A percentile compares a stretch with the other conserved stretches of the same genome.
These are phyloP conservation scores for Mechanitis messenoides DNA, from an alignment of 2,888 invertebrate genomes.

Conservation along the genomic window DNA sequence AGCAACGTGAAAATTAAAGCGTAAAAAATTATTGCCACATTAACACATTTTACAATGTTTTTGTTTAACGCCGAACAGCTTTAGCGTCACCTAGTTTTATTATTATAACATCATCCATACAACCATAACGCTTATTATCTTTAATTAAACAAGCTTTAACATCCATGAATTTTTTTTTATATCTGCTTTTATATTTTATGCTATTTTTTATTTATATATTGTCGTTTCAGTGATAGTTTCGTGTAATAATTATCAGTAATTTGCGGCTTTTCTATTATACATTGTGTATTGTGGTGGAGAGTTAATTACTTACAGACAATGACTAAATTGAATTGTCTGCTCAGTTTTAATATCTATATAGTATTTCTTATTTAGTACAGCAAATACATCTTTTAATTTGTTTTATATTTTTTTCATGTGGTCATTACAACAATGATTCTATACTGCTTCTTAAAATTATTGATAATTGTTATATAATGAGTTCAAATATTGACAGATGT, in stretches of 20 bases:
- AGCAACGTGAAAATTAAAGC: conserved; percentile 5
- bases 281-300: conserved; percentile 32
- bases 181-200: not conserved
- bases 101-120: no score
- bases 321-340: conserved; percentile 44
- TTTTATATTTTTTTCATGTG: no score
- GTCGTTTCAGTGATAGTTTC: conserved; percentile 17
- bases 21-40: conserved; percentile 2
- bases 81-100: not conserved
- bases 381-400: no score
- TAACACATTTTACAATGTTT: not conserved
- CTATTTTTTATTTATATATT: no score
- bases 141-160: no score
- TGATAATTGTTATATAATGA: no score
- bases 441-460: no score
- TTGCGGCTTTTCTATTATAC: conserved; percentile 30
- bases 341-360: conserved; percentile 21
- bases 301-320: conserved; percentile 42
- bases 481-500: no score
- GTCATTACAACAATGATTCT: no score
- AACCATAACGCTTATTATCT: no score
- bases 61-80: not conserved
- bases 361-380: conserved; percentile 16
- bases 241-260: conserved; percentile 35
- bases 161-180: not conserved